Evolutionary conservation across 2,888 invertebrate species (phyloP), one percentile per base, ranked within the genome.

Genomic region (Drosophila prolongata): DNA sequence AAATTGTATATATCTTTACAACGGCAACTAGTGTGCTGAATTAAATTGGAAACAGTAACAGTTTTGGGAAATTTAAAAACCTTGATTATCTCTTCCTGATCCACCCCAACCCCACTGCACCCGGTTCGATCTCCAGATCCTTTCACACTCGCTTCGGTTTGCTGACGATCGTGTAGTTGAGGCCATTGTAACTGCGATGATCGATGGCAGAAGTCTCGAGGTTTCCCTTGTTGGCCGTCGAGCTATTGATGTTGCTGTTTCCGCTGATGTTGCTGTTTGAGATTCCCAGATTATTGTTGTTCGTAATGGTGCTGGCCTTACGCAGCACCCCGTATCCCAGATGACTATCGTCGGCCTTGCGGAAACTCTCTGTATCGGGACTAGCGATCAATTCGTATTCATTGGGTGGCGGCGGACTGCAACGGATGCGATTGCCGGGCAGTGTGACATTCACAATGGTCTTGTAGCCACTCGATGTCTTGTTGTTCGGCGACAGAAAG

Each of bases 141-240:
- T 42, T 52, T 50, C 19, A 67, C 60, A 59, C 66, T 56, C 64
- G 54, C 46, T 97, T 97, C 89, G 96, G 95, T 92, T 97, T 97
- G 90, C 96, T 96, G 64, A 97, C 95, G 88, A 96, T 94, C 72
- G 97, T 96, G 93, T 97, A 97, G 87, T 96, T 96, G 74, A 95
- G 94, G 60, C 96, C 95, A 90, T 96, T 96, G 80, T 95, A 95
- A 82, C 94, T 94, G 88, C 95, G 95, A 90, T 96, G 96, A 87
- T 94, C 94, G 38, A 96, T 93, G 79, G 94, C 93, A 16, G 52
- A 53, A 43, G 54, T 38, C 11, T 53, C 53, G 27, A 53, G 37
- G 38, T 3, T 52, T 24, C 38, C 24, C 2, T 27, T 60, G 40
- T 57, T 71, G 37, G 11, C 47, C 6, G 35, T 50, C 13, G 30